Percentiles rank a stretch among this genome's conserved stretches.
Conservation (phyloP, 2,888 invertebrate species). For the Tiliacea aurago region DNA sequence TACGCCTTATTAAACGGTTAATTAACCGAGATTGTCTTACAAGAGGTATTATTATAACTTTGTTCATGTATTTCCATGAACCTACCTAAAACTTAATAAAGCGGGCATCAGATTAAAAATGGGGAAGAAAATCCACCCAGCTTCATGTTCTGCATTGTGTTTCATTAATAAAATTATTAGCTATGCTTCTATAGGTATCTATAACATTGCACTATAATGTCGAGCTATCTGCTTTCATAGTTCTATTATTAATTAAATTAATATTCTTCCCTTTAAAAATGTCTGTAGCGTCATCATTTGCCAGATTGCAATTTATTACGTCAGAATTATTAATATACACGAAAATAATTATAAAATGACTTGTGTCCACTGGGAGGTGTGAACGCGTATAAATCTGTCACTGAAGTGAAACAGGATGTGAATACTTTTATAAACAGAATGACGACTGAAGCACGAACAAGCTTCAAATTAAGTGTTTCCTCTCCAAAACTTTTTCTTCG, state of each 20-base stretch:
- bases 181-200: background rate
- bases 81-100: slow-evolving; percentile 7
- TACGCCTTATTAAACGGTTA: slow-evolving; percentile 62
- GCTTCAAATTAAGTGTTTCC: slow-evolving; percentile 45
- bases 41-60: slow-evolving; percentile 40
- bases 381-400: slow-evolving; percentile 59
- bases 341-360: slow-evolving; percentile 26
- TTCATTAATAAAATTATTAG: background rate
- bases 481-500: slow-evolving; percentile 10
- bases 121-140: background rate
- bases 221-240: background rate
- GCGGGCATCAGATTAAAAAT: background rate
- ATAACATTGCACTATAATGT: background rate
- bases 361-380: slow-evolving; percentile 37
- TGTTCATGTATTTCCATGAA: slow-evolving; percentile 12
- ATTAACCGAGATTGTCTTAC: slow-evolving; percentile 62
- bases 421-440: slow-evolving; percentile 47
- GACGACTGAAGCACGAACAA: slow-evolving; percentile 23
- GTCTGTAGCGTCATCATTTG: background rate
- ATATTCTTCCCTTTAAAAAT: background rate
- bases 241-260: too few relatives aligned
- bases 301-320: slow-evolving; percentile 21
- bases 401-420: slow-evolving; percentile 56
- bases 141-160: background rate
- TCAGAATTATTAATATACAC: slow-evolving; percentile 31